phyloP scores from a whole-genome alignment of 2,888 invertebrate genomes.

The Crocallis elinguaria region DNA sequence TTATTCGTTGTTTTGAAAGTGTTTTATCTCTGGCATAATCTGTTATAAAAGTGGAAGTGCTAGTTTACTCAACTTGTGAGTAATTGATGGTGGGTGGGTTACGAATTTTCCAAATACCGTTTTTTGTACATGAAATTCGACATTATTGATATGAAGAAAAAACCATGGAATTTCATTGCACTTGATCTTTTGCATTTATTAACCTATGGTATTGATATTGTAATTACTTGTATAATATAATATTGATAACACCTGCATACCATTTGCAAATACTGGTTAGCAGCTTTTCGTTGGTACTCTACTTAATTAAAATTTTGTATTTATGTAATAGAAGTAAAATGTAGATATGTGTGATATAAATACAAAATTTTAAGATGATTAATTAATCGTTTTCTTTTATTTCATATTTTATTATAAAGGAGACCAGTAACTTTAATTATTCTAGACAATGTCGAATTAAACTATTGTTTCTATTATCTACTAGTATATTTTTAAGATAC shows the following conservation, averaged over 20 bases:
- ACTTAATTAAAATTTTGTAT: slow-evolving; percentile 84
- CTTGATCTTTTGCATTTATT: slow-evolving; percentile 86
- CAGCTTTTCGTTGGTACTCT: slow-evolving; percentile 81
- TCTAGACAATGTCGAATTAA: slow-evolving; percentile 71
- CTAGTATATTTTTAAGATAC: slow-evolving; percentile 78
- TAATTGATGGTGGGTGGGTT: slow-evolving; percentile 62
- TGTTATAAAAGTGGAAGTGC: slow-evolving; percentile 71
- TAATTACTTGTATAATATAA: slow-evolving; percentile 84
- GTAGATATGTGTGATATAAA: slow-evolving; percentile 85
- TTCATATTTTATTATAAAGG: slow-evolving; percentile 74
- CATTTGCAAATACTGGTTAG: slow-evolving; percentile 82
- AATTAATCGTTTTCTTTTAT: slow-evolving; percentile 80
- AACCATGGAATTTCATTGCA: slow-evolving; percentile 79
- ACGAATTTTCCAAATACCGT: slow-evolving; percentile 62
- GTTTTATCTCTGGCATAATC: slow-evolving; percentile 79
- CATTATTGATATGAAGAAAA: slow-evolving; percentile 60
- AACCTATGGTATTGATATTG: slow-evolving; percentile 84
- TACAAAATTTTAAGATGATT: slow-evolving; percentile 84
- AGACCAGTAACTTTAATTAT: slow-evolving; percentile 75
- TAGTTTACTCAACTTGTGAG: slow-evolving; percentile 65
- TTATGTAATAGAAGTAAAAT: slow-evolving; percentile 84
- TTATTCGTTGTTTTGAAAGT: slow-evolving; percentile 83
- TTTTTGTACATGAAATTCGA: slow-evolving; percentile 71
- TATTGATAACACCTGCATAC: slow-evolving; percentile 81
- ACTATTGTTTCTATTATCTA: slow-evolving; percentile 75